These are phyloP conservation scores for Drosophila virilis DNA, from an alignment of 1,140 invertebrate species.

Conservation along the genomic window DNA sequence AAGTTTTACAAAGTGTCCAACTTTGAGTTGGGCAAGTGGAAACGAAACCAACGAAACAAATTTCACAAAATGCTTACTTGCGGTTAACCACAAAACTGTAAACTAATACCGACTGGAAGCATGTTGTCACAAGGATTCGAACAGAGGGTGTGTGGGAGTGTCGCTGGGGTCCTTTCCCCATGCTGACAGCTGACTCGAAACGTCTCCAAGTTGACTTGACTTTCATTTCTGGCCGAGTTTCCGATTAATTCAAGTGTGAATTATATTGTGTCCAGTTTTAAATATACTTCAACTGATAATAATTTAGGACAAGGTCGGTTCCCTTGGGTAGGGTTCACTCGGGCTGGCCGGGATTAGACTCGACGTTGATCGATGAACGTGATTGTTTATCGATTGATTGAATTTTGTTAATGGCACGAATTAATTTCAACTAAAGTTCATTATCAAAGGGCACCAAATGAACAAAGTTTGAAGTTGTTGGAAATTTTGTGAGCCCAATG, in stretches of 20 bases:
- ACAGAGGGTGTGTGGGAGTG: background rate
- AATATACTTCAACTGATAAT: slow-evolving; percentile 27
- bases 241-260: slow-evolving; percentile 64
- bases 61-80: slow-evolving; percentile 77
- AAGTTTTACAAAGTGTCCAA: slow-evolving; percentile 64
- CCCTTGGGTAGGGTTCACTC: background rate
- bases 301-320: slow-evolving; percentile 51
- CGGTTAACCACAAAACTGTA: slow-evolving; percentile 75
- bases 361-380: slow-evolving; percentile 51
- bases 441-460: slow-evolving; percentile 18
- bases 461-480: slow-evolving; percentile 14
- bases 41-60: slow-evolving; percentile 58
- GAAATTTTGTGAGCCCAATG: background rate
- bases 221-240: slow-evolving; percentile 31
- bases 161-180: background rate
- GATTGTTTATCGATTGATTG: slow-evolving; percentile 32
- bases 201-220: slow-evolving; percentile 38
- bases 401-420: slow-evolving; percentile 15
- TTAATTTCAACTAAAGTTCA: slow-evolving; percentile 33
- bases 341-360: background rate
- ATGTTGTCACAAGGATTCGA: slow-evolving; percentile 17
- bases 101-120: slow-evolving; percentile 55
- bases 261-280: slow-evolving; percentile 32
- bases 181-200: slow-evolving; percentile 44
- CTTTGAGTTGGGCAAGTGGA: slow-evolving; percentile 61